Evolutionary conservation across 2,888 invertebrate genomes (phyloP), one percentile per base, ranked within the genome.

Genomic region (Urechis unicinctus): DNA sequence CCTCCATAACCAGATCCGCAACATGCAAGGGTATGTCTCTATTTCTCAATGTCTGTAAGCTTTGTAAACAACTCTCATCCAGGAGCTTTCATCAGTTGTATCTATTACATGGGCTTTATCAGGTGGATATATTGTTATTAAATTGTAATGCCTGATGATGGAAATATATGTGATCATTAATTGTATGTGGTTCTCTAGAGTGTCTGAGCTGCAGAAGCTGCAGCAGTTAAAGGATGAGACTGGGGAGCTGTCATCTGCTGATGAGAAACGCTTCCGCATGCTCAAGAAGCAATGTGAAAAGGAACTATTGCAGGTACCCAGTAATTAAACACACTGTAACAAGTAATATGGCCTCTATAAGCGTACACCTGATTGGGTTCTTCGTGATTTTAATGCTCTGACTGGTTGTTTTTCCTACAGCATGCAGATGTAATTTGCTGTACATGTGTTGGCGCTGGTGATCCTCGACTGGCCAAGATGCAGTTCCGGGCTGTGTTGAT

Each of bases 401-500:
- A 26, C 9, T 28, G 17, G 4, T 2, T 41, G 25, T 13, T 2
- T 41, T 50, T 55, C 36, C 3, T 72, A 17, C 65, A 78, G 77
- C 92, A 94, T 0, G 98, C 98, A 1, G 98, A 99, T 78, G 98
- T 98, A 0, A 94, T 99, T 54, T 97, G 97, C 73, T 96, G 96
- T 73, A 99, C 98, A 0, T 98, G 98, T 76, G 97, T 98, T 0
- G 96, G 96, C 13, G 96, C 98, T 0, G 98, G 98, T 0, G 98
- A 98, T 80, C 91, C 92, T 0, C 82, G 98, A 24, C 81, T 98
- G n/a, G 86, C 88, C 1, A 84, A 92, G 53, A 86, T 97, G 74
- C 91, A 95, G 72, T 97, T 97, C 81, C 89, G 92, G 63, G 93
- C 93, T 25, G 95, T 97, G 24, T 83, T 97, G 13, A 96, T 97